These are phyloP conservation scores for Orussus abietinus DNA, from an alignment of 1,140 invertebrate species.

Conservation along the genomic window DNA sequence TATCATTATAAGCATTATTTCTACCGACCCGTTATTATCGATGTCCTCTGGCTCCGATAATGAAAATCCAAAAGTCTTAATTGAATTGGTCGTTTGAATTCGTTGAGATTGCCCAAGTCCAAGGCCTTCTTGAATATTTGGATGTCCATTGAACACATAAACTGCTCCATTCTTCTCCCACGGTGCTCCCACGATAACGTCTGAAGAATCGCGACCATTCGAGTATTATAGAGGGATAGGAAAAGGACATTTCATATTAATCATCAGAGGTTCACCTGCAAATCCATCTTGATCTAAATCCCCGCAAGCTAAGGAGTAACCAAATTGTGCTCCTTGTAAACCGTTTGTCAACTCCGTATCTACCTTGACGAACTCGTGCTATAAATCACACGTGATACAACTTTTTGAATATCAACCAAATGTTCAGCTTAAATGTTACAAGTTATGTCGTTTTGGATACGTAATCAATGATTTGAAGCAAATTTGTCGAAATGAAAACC, in stretches of 20 bases:
- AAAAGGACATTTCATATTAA: not conserved
- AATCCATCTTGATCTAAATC: conserved; percentile 65
- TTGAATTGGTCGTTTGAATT: conserved; percentile 33
- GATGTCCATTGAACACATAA: conserved; percentile 62
- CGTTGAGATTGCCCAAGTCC: conserved; percentile 44
- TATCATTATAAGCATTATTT: conserved; percentile 3
- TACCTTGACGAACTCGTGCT: too few species aligned
- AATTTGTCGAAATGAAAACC: too few species aligned
- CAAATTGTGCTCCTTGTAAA: conserved; percentile 55
- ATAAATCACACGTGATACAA: too few species aligned
- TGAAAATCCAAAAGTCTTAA: conserved; percentile 58
- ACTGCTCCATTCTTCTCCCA: conserved; percentile 61
- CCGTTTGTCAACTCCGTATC: not conserved
- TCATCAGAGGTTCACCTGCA: conserved; percentile 34
- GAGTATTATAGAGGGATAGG: not conserved
- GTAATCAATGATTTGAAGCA: too few species aligned
- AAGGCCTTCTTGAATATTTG: conserved; percentile 44
- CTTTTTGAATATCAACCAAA: too few species aligned
- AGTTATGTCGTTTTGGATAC: too few species aligned
- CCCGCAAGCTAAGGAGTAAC: conserved; percentile 58
- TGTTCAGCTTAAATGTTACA: too few species aligned
- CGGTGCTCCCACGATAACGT: conserved; percentile 66
- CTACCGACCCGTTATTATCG: conserved; percentile 58
- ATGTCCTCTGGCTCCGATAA: conserved; percentile 63
- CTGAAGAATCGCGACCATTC: conserved; percentile 37